Base-by-base conservation (phyloP, 2,797 vertebrate genomes). In the Onychomys arenicola region DNA sequence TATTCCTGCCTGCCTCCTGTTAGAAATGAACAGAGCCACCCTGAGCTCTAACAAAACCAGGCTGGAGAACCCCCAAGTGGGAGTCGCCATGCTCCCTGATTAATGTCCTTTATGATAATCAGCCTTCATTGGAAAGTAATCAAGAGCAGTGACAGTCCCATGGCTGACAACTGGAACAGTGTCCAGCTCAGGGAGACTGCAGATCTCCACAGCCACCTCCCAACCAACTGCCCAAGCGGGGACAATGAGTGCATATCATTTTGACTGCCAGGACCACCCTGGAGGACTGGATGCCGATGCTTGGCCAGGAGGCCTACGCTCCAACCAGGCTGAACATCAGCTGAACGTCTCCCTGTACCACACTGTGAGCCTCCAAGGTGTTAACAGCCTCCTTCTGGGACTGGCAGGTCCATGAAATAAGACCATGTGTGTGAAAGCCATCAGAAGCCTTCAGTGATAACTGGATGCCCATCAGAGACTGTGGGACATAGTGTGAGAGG, bases 81-180 rank as follows among this genome's bases (percentile, higher is more conserved):
- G 71, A 92, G 81, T 46, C 43, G 10, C 71, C 89, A 16, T 59
- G 69, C 67, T 69, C 81, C 43, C 7, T 57, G 76, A 91, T 75
- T 27, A 65, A 84, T 90, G 88, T 73, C 46, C 88, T 78, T 94
- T 77, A 71, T 83, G 29, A 32, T 32, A 83, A 91, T 40, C 76
- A 76, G 43, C 76, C 88, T 82, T 92, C 71, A 25, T 94, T 77
- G 34, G n/a, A 67, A 94, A 88, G 71, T 49, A 84, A 91, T 83
- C 69, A 67, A 73, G 95, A 89, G 71, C 14, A 8, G 80, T 17
- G 65, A 67, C 88, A 29, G 57, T 43, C 57, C 65, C 7, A 23
- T 71, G n/a, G 55, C 92, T 77, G 88, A 71, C 19, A 12, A 7
- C 12, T 21, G 94, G 85, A 89, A 13, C 40, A 0, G 0, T 1